Evolutionary conservation across 2,113 vertebrate species (phyloP), one percentile per base, ranked within the genome.

Genomic region (Tachysurus vachellii): DNA sequence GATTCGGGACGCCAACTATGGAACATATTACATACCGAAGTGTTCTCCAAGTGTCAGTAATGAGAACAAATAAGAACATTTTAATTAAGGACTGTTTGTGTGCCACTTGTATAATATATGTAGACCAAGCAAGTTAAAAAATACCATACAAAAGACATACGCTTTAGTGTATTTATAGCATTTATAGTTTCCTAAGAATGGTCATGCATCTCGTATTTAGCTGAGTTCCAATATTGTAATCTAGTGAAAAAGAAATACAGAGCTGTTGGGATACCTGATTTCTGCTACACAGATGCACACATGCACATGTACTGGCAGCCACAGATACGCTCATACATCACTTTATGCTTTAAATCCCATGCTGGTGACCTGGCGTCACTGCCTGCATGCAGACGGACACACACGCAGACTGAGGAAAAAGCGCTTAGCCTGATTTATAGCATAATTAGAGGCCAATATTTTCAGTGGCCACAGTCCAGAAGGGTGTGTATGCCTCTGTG

Each of bases 371-470:
- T 71, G 54, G 36, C 70, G 54, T 71, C 85, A 77, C n/a, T 83
- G 80, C 59, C 57, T 77, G 77, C 53, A 9, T 28, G 56, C 28
- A 75, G 68, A 76, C 21, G 57, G 50, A 76, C 61, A 75, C 68
- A 70, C 36, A 71, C 14, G 47, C 85, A 82, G 79, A 82, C n/a
- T n/a, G 47, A 82, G 36, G 26, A 87, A 87, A 86, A 64, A 66
- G 75, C 2, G 9, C 59, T 76, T 31, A 87, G 84, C 70, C 91
- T 94, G 93, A 94, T 94, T 95, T 94, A 95, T 93, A 93, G 92
- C 91, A 92, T 93, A 94, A 94, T 94, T 94, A 93, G 90, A 83
- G 80, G 59, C 76, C n/a, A 28, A 87, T 90, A 91, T 94, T 94
- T 94, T 89, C 86, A 83, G 88, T 91, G 94, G 94, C 92, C 7